Evolutionary conservation across 2,888 invertebrate species (phyloP).

Genomic region (Scaptomyza tumidula): DNA sequence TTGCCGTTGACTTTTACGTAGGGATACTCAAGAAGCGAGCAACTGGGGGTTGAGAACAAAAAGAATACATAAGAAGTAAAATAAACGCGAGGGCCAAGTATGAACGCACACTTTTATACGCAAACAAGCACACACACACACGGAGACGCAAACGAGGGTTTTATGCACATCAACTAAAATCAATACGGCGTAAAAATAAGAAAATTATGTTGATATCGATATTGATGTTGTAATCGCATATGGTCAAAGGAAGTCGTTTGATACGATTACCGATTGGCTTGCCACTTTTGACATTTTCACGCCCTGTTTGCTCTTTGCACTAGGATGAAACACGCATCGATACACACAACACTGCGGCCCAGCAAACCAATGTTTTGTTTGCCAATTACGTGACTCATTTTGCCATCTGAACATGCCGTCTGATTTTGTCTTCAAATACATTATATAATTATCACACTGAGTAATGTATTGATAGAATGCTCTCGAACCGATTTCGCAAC

Average conservation of each 20-base stretch:
- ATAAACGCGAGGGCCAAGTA: slow-evolving; percentile 54
- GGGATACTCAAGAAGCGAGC: slow-evolving; percentile 38
- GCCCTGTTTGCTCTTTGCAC: slow-evolving; percentile 21
- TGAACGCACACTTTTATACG: slow-evolving; percentile 37
- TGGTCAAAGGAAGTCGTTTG: slow-evolving; percentile 53
- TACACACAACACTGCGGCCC: slow-evolving; percentile 8
- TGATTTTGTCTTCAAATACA: slow-evolving; percentile 33
- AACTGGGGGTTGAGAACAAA: slow-evolving; percentile 37
- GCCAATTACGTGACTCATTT: slow-evolving; percentile 67
- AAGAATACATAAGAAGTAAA: slow-evolving; percentile 50
- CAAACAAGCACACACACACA: slow-evolving; percentile 12
- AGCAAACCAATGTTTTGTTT: slow-evolving; percentile 25
- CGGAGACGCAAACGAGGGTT: slow-evolving; percentile 18
- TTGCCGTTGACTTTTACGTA: slow-evolving; percentile 54
- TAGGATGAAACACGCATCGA: slow-evolving; percentile 8
- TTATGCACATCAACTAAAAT: slow-evolving; percentile 70
- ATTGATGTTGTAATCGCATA: slow-evolving; percentile 67
- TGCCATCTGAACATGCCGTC: slow-evolving; percentile 26
- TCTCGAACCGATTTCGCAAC: slow-evolving; percentile 24
- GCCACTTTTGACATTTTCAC: slow-evolving; percentile 39
- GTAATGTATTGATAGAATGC: slow-evolving; percentile 25
- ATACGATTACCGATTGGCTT: slow-evolving; percentile 37
- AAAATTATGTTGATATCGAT: slow-evolving; percentile 49
- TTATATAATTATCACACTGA: slow-evolving; percentile 65
- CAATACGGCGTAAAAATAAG: slow-evolving; percentile 68